phyloP scores from a whole-genome alignment of 1,140 invertebrate species.

The Idris sp. region DNA sequence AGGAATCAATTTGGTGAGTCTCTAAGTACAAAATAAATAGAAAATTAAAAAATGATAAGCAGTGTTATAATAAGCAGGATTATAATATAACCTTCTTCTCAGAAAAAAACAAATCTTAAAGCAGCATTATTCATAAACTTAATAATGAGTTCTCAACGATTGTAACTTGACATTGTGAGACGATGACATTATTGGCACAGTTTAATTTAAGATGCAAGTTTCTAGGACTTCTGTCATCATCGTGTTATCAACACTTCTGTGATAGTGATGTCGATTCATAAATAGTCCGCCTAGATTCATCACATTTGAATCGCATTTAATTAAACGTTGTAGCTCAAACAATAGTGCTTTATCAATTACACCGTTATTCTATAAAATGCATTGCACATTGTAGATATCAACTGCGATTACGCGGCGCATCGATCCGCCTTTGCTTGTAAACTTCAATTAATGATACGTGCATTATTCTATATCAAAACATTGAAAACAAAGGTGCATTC shows the following conservation, averaged over 20 bases:
- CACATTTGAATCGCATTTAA: slow-evolving; percentile 31
- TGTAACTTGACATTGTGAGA: slow-evolving; percentile 5
- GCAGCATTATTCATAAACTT: too few relatives aligned
- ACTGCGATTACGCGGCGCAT: slow-evolving; percentile 32
- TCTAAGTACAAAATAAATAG: not conserved
- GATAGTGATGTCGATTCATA: slow-evolving; percentile 38
- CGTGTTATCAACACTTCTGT: slow-evolving; percentile 10
- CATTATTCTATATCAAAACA: slow-evolving; percentile 32
- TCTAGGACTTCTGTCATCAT: slow-evolving; percentile 42
- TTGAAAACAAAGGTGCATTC: slow-evolving; percentile 20
- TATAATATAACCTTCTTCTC: too few relatives aligned
- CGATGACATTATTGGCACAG: slow-evolving; percentile 15
- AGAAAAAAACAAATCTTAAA: too few relatives aligned
- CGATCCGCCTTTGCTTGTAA: slow-evolving; percentile 33
- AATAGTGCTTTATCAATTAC: slow-evolving; percentile 52
- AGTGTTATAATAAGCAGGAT: too few relatives aligned
- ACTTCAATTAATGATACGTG: slow-evolving; percentile 47
- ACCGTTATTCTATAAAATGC: slow-evolving; percentile 38
- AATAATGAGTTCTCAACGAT: too few relatives aligned
- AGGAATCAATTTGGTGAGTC: not conserved
- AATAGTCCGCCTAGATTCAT: slow-evolving; percentile 44
- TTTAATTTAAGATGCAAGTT: slow-evolving; percentile 37
- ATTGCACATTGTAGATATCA: slow-evolving; percentile 38
- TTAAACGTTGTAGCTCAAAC: slow-evolving; percentile 42
- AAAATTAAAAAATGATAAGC: not conserved